These are phyloP conservation scores for Tenebrio molitor DNA, from an alignment of 1,140 invertebrate species.

Conservation along the genomic window DNA sequence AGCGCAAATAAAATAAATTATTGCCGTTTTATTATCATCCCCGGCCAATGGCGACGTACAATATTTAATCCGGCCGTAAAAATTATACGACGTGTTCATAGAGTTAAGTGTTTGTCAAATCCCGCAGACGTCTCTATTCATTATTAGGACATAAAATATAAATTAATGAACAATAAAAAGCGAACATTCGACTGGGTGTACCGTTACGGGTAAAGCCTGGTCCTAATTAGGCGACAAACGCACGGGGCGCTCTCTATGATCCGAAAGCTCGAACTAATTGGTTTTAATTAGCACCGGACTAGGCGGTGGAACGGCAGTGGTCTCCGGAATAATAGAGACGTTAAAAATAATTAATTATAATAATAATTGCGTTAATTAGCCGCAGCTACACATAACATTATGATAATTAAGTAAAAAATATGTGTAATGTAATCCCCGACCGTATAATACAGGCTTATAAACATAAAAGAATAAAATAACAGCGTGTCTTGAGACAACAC, in stretches of 20 bases:
- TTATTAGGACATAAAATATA: conserved; percentile 45
- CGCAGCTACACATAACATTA: conserved; percentile 42
- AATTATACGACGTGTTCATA: conserved; percentile 27
- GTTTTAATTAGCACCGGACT: conserved; percentile 1
- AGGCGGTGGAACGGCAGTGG: conserved; percentile 1
- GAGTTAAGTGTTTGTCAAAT: conserved; percentile 43
- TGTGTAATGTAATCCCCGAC: conserved; percentile 47
- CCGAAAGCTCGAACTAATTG: conserved; percentile 14
- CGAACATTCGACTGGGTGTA: background rate
- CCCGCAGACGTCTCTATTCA: conserved; percentile 43
- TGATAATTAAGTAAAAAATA: conserved; percentile 46
- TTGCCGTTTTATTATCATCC: background rate
- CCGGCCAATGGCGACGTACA: background rate
- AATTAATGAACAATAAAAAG: conserved; percentile 44
- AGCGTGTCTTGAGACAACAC: conserved; percentile 44
- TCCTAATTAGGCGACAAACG: background rate
- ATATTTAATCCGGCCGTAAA: conserved; percentile 24
- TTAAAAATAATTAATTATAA: conserved; percentile 48
- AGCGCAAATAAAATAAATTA: conserved; percentile 31
- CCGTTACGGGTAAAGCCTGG: conserved; percentile 13
- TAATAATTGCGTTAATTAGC: conserved; percentile 46
- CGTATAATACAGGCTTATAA: conserved; percentile 42
- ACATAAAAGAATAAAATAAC: conserved; percentile 40
- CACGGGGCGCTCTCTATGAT: background rate
- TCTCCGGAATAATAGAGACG: conserved; percentile 39